These are phyloP conservation scores for Rutilus rutilus DNA, from an alignment of 2,113 vertebrate genomes.

Conservation along the genomic window DNA sequence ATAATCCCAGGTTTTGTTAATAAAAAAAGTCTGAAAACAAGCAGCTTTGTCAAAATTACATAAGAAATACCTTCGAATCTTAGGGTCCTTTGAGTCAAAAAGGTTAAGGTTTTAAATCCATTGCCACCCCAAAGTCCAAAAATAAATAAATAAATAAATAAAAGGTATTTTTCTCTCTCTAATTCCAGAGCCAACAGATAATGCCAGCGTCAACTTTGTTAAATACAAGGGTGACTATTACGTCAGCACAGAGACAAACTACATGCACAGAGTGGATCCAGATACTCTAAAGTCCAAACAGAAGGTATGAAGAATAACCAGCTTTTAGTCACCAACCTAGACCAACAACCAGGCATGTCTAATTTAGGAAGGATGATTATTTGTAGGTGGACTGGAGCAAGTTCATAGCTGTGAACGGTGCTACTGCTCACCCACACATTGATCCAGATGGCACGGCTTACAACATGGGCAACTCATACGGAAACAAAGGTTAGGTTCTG, in stretches of 20 bases:
- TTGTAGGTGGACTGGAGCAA: conserved; percentile 92
- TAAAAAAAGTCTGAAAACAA: background rate
- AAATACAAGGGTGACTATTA: conserved; percentile 91
- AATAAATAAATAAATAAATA: background rate
- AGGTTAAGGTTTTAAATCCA: background rate
- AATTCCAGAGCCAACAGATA: conserved; percentile 84
- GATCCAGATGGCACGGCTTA: conserved; percentile 90
- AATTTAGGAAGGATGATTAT: background rate
- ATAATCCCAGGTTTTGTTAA: background rate
- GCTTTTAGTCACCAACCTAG: background rate
- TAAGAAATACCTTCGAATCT: background rate
- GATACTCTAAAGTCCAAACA: conserved; percentile 83
- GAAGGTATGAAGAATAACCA: conserved; percentile 79
- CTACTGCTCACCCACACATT: conserved; percentile 93
- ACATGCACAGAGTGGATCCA: conserved; percentile 86
- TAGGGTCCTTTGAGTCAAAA: background rate
- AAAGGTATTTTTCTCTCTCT: background rate
- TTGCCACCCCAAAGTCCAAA: background rate
- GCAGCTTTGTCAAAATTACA: background rate
- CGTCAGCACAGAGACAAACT: conserved; percentile 85
- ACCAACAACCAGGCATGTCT: background rate
- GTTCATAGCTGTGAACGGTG: conserved; percentile 90
- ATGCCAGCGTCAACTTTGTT: conserved; percentile 85
- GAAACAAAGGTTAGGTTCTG: conserved; percentile 76
- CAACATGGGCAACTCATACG: conserved; percentile 96